These are phyloP conservation scores for Crossaster papposus DNA, from an alignment of 53 echinoderm and acorn worm species.

Conservation along the genomic window DNA sequence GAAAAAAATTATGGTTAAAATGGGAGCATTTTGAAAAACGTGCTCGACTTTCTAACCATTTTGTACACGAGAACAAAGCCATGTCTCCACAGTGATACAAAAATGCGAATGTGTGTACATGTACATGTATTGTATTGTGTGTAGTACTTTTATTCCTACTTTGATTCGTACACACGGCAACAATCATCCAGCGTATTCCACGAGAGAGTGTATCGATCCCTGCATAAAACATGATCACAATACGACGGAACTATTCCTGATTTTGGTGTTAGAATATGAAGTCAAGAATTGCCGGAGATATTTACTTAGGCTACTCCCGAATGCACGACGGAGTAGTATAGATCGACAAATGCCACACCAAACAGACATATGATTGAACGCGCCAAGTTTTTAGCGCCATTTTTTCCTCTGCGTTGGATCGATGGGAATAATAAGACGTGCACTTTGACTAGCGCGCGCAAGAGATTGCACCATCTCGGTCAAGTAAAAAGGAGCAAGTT, in stretches of 20 bases:
- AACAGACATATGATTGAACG: neutral
- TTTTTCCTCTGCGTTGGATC: neutral
- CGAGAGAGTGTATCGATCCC: slow-evolving; percentile 20
- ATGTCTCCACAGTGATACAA: no score
- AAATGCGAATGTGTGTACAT: no score
- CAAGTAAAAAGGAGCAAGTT: neutral
- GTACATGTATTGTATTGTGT: neutral
- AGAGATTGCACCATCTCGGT: slow-evolving; percentile 2
- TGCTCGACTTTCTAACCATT: no score
- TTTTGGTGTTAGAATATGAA: neutral
- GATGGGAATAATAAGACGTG: slow-evolving; percentile 24
- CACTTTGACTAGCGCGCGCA: slow-evolving; percentile 25
- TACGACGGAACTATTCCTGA: slow-evolving; percentile 7
- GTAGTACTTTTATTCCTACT: neutral
- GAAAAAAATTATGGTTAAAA: no score
- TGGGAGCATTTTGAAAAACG: no score
- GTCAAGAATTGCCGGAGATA: slow-evolving; percentile 26
- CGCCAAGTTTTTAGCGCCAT: slow-evolving; percentile 3
- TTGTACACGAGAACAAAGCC: no score
- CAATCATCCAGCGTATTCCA: neutral
- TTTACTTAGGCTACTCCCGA: slow-evolving; percentile 4
- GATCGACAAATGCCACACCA: slow-evolving; percentile 21
- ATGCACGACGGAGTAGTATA: slow-evolving; percentile 26
- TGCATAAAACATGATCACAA: slow-evolving; percentile 51
- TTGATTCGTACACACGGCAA: neutral